Conservation (phyloP, 2,113 vertebrate genomes). For the Caracal caracal region DNA sequence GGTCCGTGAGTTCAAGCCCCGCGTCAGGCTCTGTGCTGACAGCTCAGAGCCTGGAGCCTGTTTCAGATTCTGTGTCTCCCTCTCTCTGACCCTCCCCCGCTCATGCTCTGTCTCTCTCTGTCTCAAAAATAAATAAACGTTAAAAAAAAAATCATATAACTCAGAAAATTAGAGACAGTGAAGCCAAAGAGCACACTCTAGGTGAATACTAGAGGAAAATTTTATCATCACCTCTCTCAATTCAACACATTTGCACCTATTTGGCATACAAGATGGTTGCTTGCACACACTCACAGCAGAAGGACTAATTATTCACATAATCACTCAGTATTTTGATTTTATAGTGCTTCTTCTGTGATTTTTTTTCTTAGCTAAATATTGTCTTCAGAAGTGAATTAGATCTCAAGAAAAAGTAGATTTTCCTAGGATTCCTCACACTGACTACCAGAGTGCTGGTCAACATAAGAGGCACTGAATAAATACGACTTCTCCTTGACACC, state of each 20-base stretch:
- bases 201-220: not conserved
- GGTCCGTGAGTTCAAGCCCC: too few relatives aligned
- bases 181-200: not conserved
- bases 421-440: not conserved
- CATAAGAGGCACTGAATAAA: not conserved
- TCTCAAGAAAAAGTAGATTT: not conserved
- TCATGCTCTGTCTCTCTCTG: too few relatives aligned
- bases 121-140: too few relatives aligned
- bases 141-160: conserved; percentile 36
- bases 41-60: too few relatives aligned
- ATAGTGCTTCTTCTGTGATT: not conserved
- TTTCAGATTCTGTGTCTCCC: too few relatives aligned
- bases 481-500: not conserved
- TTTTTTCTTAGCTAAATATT: not conserved
- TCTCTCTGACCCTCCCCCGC: too few relatives aligned
- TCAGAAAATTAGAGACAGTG: not conserved
- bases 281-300: not conserved
- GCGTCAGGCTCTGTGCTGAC: too few relatives aligned
- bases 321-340: conserved; percentile 18
- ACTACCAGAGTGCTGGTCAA: not conserved
- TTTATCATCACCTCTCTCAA: not conserved
- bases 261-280: not conserved
- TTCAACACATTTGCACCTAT: not conserved
- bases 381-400: conserved; percentile 32
- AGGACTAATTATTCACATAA: not conserved